phyloP scores from a whole-genome alignment of 2,797 vertebrate species.

The Setipinna tenuifilis region DNA sequence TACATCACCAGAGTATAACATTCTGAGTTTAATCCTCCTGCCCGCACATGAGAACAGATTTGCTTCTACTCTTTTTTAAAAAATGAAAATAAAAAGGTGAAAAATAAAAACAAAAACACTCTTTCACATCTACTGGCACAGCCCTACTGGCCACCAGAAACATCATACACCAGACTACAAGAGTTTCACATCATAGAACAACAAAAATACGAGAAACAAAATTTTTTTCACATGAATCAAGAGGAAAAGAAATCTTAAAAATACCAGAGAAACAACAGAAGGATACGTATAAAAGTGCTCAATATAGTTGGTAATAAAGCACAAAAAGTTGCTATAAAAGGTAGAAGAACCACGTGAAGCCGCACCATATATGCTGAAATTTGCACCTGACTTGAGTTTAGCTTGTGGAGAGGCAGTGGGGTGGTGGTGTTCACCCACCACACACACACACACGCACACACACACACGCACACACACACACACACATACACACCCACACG shows the following conservation, averaged over 20 bases:
- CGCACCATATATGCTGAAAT: slow-evolving; percentile 78
- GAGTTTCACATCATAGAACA: slow-evolving; percentile 79
- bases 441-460: too few species aligned
- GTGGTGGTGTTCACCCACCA: slow-evolving; percentile 55
- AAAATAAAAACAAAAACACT: slow-evolving; percentile 44
- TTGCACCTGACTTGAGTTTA: slow-evolving; percentile 80
- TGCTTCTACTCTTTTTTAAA: slow-evolving; percentile 64
- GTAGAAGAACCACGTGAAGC: slow-evolving; percentile 83
- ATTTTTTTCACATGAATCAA: slow-evolving; percentile 75
- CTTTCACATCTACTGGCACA: slow-evolving; percentile 81
- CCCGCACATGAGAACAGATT: slow-evolving; percentile 54
- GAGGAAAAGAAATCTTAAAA: slow-evolving; percentile 57
- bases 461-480: not conserved
- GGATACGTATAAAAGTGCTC: slow-evolving; percentile 83
- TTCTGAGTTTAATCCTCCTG: slow-evolving; percentile 15
- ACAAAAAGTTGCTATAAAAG: slow-evolving; percentile 82
- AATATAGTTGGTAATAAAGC: slow-evolving; percentile 82
- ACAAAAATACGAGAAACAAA: slow-evolving; percentile 38
- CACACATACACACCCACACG: not conserved
- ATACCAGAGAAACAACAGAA: slow-evolving; percentile 68
- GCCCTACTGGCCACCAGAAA: slow-evolving; percentile 83
- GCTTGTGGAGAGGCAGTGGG: slow-evolving; percentile 61
- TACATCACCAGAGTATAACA: not conserved
- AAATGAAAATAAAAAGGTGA: slow-evolving; percentile 47
- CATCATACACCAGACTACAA: slow-evolving; percentile 76